Percentiles rank a stretch among this genome's conserved stretches.
Conservation (phyloP, 2,888 invertebrate species). For the Aphidius colemani region DNA sequence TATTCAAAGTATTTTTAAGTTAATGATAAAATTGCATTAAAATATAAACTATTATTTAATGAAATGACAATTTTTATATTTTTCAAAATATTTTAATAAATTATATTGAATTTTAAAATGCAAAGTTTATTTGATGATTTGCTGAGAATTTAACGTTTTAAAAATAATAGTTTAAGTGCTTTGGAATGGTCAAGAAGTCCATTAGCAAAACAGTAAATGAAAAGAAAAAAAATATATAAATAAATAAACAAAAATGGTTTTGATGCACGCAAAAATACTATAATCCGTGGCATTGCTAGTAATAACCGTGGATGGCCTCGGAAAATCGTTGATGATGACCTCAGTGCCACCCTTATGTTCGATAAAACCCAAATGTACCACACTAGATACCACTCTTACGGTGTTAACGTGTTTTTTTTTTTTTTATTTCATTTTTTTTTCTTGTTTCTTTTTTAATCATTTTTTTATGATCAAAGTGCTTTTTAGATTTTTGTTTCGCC, state of each 20-base stretch:
- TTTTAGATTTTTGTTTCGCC: too few relatives aligned
- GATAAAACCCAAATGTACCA: slow-evolving; percentile 54
- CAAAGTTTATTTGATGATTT: too few relatives aligned
- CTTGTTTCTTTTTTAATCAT: slow-evolving; percentile 4
- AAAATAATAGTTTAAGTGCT: slow-evolving; percentile 9
- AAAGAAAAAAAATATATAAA: slow-evolving; percentile 21
- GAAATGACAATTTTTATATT: too few relatives aligned
- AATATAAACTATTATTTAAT: too few relatives aligned
- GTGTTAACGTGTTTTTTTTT: too few relatives aligned
- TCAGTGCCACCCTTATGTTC: slow-evolving; percentile 46
- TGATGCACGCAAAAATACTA: slow-evolving; percentile 47
- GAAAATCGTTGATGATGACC: slow-evolving; percentile 12
- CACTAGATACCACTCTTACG: slow-evolving; percentile 38
- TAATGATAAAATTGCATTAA: too few relatives aligned
- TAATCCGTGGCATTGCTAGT: slow-evolving; percentile 42
- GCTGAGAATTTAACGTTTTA: too few relatives aligned
- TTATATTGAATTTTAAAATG: too few relatives aligned
- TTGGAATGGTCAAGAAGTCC: slow-evolving; percentile 15
- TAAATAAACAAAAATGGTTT: slow-evolving; percentile 35
- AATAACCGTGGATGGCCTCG: slow-evolving; percentile 43
- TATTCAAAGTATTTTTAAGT: too few relatives aligned
- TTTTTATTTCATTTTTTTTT: slow-evolving; percentile 13
- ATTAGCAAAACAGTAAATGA: slow-evolving; percentile 26
- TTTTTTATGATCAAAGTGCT: background rate
- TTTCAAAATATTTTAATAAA: too few relatives aligned